Evolutionary conservation across 2,797 vertebrate genomes (phyloP).

Genomic region (Chrysocyon brachyurus): DNA sequence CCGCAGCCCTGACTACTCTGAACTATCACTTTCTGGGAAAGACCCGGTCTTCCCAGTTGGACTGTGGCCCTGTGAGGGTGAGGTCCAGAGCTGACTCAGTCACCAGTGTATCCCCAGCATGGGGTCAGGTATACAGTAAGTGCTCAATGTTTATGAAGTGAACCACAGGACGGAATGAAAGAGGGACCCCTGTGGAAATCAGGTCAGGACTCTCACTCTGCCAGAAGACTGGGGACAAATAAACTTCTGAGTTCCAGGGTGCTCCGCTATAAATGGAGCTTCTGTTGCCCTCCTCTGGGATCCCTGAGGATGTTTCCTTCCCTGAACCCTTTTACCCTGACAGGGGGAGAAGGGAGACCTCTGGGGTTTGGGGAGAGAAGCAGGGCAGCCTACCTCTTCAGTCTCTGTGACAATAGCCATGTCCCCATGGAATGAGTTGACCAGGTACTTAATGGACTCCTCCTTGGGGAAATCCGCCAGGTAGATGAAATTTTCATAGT

Average conservation of each 20-base stretch:
- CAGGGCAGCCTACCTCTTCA: constrained; percentile 79
- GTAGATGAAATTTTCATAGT: constrained; percentile 78
- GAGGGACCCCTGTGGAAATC: background rate
- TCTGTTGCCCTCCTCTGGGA: background rate
- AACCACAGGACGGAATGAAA: background rate
- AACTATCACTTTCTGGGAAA: background rate
- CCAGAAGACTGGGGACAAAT: background rate
- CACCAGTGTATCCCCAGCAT: background rate
- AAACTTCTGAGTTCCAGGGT: background rate
- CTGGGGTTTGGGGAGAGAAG: background rate
- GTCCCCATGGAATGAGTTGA: constrained; percentile 73
- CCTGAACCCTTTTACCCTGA: background rate
- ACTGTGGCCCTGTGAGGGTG: background rate
- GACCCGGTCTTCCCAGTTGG: background rate
- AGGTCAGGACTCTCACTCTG: background rate
- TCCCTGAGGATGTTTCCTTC: background rate
- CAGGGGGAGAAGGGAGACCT: background rate
- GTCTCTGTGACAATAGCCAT: constrained; percentile 80
- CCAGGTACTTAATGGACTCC: constrained; percentile 81
- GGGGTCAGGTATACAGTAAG: background rate
- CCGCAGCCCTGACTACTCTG: background rate
- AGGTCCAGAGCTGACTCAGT: background rate
- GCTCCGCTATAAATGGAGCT: background rate
- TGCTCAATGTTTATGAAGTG: background rate
- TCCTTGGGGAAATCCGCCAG: constrained; percentile 76